Base-by-base conservation (phyloP, 2,888 invertebrate genomes). In the Drosophila helvetica region DNA sequence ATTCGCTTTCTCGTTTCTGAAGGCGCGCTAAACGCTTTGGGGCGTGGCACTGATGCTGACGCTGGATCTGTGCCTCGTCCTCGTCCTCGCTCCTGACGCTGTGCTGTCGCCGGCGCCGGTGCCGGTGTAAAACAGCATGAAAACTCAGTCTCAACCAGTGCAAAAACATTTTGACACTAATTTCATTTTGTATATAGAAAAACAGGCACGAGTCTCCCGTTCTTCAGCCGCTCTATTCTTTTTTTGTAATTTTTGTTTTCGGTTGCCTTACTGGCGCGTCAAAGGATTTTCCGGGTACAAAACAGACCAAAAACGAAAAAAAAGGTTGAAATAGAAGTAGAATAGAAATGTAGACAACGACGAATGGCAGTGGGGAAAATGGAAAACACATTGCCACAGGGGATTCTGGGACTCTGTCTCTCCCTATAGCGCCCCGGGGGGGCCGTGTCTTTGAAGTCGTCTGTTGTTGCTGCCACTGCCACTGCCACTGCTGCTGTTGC, bases 161-260 rank as follows among this genome's bases (percentile, higher is more conserved):
- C 86, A 86, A 85, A 85, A 85, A 85, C 85, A 85, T 85, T 85
- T 85, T 85, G 85, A 85, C 85, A 86, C 85, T 85, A 85, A 85
- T 85, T 85, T 85, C 87, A 85, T 85, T 85, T 85, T 84, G 77
- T 84, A 78, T 80, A 82, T 69, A 76, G 77, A 86, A 83, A 79
- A 84, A 80, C 79, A 64, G 79, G 78, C 76, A 75, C 68, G 58
- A 79, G 80, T 73, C 68, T 45, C 57, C 66, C 48, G 53, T 53
- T 56, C 57, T 46, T 43, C 53, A 8, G 15, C 17, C 62, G 51
- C 43, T 27, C 71, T 42, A 33, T 45, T 56, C 63, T 51, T 45
- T 50, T 56, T 15, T 55, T 43, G 19, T 33, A 8, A 15, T 38
- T 52, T 52, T 42, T 59, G 7, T 62, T 62, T 59, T 62, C 47